Evolutionary conservation across 2,113 vertebrate genomes (phyloP).

Genomic region (Percopsis transmontana): DNA sequence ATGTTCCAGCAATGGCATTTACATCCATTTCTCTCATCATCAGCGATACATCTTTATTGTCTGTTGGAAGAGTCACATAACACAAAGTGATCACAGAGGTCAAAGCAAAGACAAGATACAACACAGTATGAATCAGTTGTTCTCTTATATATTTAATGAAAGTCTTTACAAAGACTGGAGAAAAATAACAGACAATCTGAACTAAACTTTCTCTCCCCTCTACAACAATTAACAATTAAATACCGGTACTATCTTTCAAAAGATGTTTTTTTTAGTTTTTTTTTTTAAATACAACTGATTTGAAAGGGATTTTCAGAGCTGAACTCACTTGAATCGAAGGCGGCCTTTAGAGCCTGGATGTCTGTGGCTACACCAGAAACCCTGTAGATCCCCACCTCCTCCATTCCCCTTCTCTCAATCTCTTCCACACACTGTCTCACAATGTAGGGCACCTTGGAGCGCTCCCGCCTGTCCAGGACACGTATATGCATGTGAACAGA

Average conservation of each 20-base stretch:
- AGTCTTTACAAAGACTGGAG: no score
- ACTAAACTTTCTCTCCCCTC: no score
- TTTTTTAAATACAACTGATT: no score
- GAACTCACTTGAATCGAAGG: slow-evolving; percentile 95
- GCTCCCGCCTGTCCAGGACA: slow-evolving; percentile 82
- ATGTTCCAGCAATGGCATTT: slow-evolving; percentile 93
- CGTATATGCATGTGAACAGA: not conserved
- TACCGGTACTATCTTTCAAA: no score
- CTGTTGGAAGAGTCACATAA: slow-evolving; percentile 65
- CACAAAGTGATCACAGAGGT: not conserved
- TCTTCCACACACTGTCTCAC: slow-evolving; percentile 97
- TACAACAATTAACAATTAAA: no score
- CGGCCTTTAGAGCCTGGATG: slow-evolving; percentile 93
- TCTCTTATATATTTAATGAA: no score
- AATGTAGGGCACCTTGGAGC: slow-evolving; percentile 97
- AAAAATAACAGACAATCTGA: no score
- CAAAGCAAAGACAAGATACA: not conserved
- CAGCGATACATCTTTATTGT: slow-evolving; percentile 93
- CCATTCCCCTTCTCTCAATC: slow-evolving; percentile 95
- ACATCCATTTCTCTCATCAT: slow-evolving; percentile 99
- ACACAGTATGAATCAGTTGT: not conserved
- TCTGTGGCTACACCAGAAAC: slow-evolving; percentile 97
- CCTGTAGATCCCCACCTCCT: slow-evolving; percentile 97
- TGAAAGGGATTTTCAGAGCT: no score
- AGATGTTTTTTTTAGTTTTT: no score